phyloP scores from a whole-genome alignment of 2,797 vertebrate species.

The Poeciliopsis turneri region DNA sequence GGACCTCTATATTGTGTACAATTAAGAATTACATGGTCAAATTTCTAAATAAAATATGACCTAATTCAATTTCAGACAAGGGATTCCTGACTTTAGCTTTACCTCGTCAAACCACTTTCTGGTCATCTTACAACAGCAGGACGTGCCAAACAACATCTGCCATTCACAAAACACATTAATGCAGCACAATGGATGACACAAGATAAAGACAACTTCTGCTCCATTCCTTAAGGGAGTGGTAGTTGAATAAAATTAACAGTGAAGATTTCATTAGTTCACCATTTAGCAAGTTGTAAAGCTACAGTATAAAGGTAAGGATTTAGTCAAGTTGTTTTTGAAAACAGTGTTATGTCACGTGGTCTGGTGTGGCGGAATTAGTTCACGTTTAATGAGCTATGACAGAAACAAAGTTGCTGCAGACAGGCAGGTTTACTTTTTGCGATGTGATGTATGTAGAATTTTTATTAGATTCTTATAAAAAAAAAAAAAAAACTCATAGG shows the following conservation, averaged over 20 bases:
- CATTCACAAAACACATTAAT: background rate
- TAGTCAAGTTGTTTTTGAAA: background rate
- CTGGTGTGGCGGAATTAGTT: background rate
- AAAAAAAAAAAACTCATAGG: background rate
- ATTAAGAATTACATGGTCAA: background rate
- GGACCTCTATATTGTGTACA: too few relatives aligned
- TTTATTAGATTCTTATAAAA: background rate
- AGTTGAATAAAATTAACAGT: background rate
- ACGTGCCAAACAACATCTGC: background rate
- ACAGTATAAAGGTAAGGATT: background rate
- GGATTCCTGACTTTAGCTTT: background rate
- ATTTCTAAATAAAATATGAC: background rate
- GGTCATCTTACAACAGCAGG: background rate
- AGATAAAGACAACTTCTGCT: background rate
- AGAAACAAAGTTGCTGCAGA: background rate
- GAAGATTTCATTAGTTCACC: background rate
- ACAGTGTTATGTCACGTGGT: background rate
- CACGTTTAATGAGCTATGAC: background rate
- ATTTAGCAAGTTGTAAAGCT: background rate
- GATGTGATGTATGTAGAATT: background rate
- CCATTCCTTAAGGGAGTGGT: background rate
- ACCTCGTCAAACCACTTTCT: background rate
- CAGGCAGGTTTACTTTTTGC: background rate
- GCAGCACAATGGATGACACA: background rate
- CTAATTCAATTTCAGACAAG: background rate